Conservation (phyloP, 2,113 vertebrate genomes). For the Melanerpes formicivorus region DNA sequence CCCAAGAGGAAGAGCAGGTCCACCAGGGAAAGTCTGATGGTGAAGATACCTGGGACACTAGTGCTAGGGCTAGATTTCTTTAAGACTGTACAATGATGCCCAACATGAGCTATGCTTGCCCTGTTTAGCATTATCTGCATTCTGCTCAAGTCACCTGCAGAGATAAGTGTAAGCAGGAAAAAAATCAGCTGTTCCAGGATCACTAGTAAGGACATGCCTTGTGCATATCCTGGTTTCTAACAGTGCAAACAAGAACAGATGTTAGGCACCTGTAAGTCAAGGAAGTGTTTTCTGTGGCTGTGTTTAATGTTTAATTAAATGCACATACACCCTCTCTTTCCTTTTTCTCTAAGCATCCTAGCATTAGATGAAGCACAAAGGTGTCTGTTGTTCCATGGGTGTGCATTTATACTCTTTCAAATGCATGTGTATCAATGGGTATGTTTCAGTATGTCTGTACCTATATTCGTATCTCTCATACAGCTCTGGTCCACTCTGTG, state of each 20-base stretch:
- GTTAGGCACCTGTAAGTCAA: not conserved
- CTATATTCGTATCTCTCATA: too few relatives aligned
- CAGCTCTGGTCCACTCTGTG: not conserved
- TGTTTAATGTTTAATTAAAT: not conserved
- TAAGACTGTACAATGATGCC: slow-evolving; percentile 65
- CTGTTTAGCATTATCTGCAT: not conserved
- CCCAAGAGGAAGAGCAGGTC: slow-evolving; percentile 68
- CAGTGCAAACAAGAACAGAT: not conserved
- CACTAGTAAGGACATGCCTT: not conserved
- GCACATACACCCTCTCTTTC: not conserved
- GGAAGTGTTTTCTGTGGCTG: too few relatives aligned
- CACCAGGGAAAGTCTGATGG: slow-evolving; percentile 65
- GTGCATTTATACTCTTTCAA: not conserved
- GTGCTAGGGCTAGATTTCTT: slow-evolving; percentile 71
- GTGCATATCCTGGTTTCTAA: not conserved
- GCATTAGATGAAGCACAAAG: not conserved
- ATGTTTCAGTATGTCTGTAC: not conserved
- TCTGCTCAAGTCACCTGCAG: not conserved
- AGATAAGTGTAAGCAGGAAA: not conserved
- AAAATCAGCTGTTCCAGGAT: not conserved
- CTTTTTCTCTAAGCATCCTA: not conserved
- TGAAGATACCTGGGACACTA: slow-evolving; percentile 68
- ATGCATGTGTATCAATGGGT: not conserved
- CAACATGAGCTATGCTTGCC: slow-evolving; percentile 5
- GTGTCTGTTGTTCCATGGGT: not conserved